These are phyloP conservation scores for Chloroclystis v-ata DNA, from an alignment of 2,888 invertebrate genomes.

Conservation along the genomic window DNA sequence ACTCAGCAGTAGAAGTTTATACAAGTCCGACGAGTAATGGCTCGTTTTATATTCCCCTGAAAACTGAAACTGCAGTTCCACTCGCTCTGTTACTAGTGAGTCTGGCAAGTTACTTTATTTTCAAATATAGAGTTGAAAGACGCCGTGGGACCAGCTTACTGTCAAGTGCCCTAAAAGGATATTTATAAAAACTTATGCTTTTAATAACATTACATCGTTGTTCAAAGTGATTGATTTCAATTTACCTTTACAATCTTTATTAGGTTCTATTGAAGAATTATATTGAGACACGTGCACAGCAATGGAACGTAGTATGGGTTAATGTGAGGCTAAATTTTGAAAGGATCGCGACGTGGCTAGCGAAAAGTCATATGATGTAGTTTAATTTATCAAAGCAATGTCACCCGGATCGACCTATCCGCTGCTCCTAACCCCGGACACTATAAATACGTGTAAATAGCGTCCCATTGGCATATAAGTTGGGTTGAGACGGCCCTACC, in stretches of 20 bases:
- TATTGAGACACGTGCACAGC: too few species aligned
- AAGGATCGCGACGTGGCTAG: too few species aligned
- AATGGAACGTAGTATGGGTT: too few species aligned
- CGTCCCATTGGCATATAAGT: constrained; percentile 44
- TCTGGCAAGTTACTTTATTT: not conserved
- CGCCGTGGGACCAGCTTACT: not conserved
- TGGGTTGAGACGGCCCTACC: constrained; percentile 54
- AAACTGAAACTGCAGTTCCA: constrained; percentile 9
- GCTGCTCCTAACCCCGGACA: constrained; percentile 35
- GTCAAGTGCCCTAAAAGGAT: too few species aligned
- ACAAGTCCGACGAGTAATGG: constrained; percentile 28
- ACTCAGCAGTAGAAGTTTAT: constrained; percentile 26
- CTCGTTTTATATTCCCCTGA: constrained; percentile 30
- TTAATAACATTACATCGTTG: too few species aligned
- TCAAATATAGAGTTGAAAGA: not conserved
- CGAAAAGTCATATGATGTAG: too few species aligned
- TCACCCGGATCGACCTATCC: constrained; percentile 24
- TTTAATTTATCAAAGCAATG: too few species aligned
- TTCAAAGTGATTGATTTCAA: not conserved
- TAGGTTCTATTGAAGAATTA: too few species aligned
- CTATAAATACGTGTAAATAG: constrained; percentile 47
- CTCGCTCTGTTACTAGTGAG: not conserved
- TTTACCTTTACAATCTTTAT: not conserved
- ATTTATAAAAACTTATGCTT: too few species aligned
- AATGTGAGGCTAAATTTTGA: too few species aligned